Conservation (phyloP, 2,797 vertebrate genomes). For the Salarias fasciatus region DNA sequence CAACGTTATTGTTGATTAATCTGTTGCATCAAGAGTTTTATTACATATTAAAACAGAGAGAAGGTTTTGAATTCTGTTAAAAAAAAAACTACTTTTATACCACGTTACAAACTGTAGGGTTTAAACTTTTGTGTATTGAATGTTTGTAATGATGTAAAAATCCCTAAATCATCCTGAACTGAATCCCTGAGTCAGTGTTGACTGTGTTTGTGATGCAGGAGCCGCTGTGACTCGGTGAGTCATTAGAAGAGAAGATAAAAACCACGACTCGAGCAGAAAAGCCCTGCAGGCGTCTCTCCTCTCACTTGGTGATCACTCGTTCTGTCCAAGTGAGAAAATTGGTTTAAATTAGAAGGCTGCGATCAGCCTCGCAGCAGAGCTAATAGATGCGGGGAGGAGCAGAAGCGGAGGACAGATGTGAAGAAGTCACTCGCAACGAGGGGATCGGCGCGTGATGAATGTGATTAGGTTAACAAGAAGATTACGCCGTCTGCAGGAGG, state of each 20-base stretch:
- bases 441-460: no score
- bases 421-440: background rate
- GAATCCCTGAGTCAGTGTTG: background rate
- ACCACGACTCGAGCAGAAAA: background rate
- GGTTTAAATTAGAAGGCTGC: conserved; percentile 12
- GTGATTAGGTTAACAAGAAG: no score
- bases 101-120: background rate
- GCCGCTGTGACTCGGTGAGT: background rate
- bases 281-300: background rate
- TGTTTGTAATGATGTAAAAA: no score
- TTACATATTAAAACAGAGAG: no score
- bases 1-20: no score
- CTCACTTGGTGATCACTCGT: conserved; percentile 20
- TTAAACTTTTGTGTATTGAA: background rate
- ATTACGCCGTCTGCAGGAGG: no score
- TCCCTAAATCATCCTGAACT: no score
- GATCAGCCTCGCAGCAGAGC: conserved; percentile 7
- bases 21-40: no score
- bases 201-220: background rate
- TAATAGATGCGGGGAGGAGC: background rate
- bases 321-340: conserved; percentile 9
- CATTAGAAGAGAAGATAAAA: conserved; percentile 3
- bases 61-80: no score
- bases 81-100: background rate
- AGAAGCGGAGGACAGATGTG: background rate